Conservation (phyloP, 2,797 vertebrate genomes). For the Gobio occitaniae region DNA sequence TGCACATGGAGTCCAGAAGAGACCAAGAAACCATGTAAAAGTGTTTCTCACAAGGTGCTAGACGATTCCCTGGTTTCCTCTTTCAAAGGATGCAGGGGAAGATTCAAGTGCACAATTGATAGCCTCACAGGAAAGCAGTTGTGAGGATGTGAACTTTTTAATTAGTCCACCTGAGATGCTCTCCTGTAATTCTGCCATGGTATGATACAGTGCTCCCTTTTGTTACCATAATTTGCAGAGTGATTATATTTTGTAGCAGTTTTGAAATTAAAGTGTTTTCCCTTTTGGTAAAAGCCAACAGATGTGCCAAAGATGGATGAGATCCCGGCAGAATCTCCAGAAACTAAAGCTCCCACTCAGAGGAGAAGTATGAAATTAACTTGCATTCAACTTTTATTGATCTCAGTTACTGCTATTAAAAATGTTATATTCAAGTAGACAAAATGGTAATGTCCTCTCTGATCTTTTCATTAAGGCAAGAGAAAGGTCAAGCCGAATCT, state of each 20-base stretch:
- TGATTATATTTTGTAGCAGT: neutral
- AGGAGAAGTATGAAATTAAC: constrained; percentile 26
- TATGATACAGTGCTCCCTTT: neutral
- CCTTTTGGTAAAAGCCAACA: constrained; percentile 25
- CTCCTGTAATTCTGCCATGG: constrained; percentile 2
- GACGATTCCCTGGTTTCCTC: neutral
- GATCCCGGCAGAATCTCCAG: neutral
- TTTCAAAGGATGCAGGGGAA: neutral
- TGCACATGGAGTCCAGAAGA: constrained; percentile 7
- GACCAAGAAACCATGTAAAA: neutral
- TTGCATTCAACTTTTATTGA: neutral
- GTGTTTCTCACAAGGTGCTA: constrained; percentile 1
- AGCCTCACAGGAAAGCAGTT: constrained; percentile 5
- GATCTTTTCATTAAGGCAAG: constrained; percentile 21
- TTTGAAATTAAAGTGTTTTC: neutral
- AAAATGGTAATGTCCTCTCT: neutral
- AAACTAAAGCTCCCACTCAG: constrained; percentile 14
- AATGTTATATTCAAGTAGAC: neutral
- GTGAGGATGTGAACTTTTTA: neutral
- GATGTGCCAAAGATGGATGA: constrained; percentile 6
- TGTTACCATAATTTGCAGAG: neutral
- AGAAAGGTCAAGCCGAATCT: constrained; percentile 28
- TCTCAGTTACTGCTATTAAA: neutral
- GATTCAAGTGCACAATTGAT: constrained; percentile 1
- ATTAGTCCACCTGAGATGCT: constrained; percentile 2